Evolutionary conservation across 2,888 invertebrate genomes (phyloP).

Genomic region (Caenorhabditis virilis): DNA sequence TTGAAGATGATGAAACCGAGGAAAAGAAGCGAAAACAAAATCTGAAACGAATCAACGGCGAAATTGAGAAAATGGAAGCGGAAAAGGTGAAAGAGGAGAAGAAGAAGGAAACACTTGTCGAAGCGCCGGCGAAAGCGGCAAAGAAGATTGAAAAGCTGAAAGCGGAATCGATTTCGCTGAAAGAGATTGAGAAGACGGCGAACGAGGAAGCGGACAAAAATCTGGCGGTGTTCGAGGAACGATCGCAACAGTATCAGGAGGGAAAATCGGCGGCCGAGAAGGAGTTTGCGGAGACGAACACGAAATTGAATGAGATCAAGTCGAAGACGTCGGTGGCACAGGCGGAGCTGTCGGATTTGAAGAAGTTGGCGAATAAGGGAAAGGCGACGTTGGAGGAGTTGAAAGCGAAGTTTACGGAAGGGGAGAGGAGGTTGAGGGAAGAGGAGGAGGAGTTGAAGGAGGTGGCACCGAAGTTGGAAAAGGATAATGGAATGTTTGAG

Average conservation of each 20-base stretch:
- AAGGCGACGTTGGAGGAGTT: slow-evolving; percentile 51
- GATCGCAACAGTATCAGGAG: slow-evolving; percentile 7
- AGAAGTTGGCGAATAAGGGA: slow-evolving; percentile 17
- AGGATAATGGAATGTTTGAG: too few relatives aligned
- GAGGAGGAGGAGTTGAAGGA: slow-evolving; percentile 11
- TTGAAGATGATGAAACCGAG: slow-evolving; percentile 13
- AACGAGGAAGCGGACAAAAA: slow-evolving; percentile 24
- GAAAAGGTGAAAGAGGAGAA: slow-evolving; percentile 67
- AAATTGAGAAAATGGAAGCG: slow-evolving; percentile 12
- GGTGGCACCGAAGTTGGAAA: too few relatives aligned
- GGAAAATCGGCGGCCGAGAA: slow-evolving; percentile 14
- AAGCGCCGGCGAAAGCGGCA: slow-evolving; percentile 47
- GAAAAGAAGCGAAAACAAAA: slow-evolving; percentile 29
- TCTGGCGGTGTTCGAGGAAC: slow-evolving; percentile 14
- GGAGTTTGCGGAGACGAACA: slow-evolving; percentile 22
- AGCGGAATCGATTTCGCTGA: slow-evolving; percentile 71
- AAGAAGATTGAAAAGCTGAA: slow-evolving; percentile 38
- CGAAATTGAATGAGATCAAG: slow-evolving; percentile 24
- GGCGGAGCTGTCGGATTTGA: slow-evolving; percentile 74
- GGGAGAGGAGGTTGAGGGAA: slow-evolving; percentile 54
- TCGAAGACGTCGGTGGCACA: slow-evolving; percentile 12
- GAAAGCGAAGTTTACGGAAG: slow-evolving; percentile 63
- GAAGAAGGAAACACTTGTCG: slow-evolving; percentile 22
- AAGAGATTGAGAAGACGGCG: slow-evolving; percentile 67
- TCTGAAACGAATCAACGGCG: slow-evolving; percentile 53